Percentiles rank a stretch among this genome's conserved stretches.
Evolutionary conservation across 2,113 vertebrate genomes (phyloP).

Genomic region (Mastomys natalensis): DNA sequence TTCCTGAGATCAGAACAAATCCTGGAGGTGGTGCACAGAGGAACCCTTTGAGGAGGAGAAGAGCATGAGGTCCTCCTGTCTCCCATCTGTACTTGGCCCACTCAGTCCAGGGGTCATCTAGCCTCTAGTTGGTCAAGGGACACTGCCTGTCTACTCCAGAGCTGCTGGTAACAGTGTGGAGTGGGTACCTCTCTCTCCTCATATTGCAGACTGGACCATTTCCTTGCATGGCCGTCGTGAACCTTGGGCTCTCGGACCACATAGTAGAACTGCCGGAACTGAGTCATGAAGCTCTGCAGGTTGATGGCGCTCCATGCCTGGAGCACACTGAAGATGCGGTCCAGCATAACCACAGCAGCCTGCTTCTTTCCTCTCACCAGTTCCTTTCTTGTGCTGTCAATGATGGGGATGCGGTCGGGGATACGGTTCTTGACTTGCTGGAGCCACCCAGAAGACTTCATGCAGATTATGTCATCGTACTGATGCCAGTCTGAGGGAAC

Average conservation of each 20-base stretch:
- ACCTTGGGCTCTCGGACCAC: slow-evolving; percentile 83
- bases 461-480: slow-evolving; percentile 95
- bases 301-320: slow-evolving; percentile 86
- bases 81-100: background rate
- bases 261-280: slow-evolving; percentile 88
- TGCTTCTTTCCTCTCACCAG: slow-evolving; percentile 88
- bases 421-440: rapidly evolving
- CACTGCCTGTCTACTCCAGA: background rate
- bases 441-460: rapidly evolving
- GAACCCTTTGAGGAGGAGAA: no score
- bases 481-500: slow-evolving; percentile 93
- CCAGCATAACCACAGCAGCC: slow-evolving; percentile 90
- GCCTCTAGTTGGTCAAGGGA: background rate
- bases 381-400: rapidly evolving
- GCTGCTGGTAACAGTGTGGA: rapidly evolving
- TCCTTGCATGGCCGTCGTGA: background rate
- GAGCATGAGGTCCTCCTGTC: rapidly evolving
- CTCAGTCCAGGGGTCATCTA: background rate
- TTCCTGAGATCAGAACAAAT: background rate
- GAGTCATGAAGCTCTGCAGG: slow-evolving; percentile 86
- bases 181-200: slow-evolving; percentile 82
- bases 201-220: slow-evolving; percentile 84
- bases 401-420: no score
- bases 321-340: slow-evolving; percentile 91
- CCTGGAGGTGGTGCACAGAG: background rate